Conservation (phyloP, 2,113 vertebrate genomes). For the Poicephalus gulielmi region DNA sequence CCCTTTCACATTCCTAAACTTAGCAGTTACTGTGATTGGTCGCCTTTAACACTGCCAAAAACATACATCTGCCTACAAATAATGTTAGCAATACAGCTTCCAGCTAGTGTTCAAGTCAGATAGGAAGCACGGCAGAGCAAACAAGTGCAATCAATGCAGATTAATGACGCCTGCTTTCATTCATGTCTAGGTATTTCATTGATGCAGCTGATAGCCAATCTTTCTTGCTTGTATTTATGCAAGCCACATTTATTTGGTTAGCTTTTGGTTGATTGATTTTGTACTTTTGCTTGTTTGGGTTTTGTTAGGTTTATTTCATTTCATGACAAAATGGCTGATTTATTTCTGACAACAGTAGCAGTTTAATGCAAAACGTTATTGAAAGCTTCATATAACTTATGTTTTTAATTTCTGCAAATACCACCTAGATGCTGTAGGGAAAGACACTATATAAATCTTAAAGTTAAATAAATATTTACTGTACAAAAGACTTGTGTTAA, state of each 20-base stretch:
- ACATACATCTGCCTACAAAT: constrained; percentile 28
- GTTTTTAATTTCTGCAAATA: constrained; percentile 71
- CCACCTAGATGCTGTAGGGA: constrained; percentile 55
- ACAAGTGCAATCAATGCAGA: constrained; percentile 64
- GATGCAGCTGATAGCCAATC: constrained; percentile 53
- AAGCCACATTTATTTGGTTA: constrained; percentile 62
- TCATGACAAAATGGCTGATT: constrained; percentile 68
- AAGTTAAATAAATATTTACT: constrained; percentile 67
- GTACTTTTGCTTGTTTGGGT: constrained; percentile 67
- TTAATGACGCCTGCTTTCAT: constrained; percentile 65
- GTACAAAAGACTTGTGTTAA: constrained; percentile 50
- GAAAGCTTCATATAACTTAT: constrained; percentile 70
- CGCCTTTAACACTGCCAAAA: not conserved
- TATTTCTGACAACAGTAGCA: constrained; percentile 65
- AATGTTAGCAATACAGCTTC: not conserved
- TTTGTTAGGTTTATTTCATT: constrained; percentile 70
- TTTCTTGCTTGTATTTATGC: constrained; percentile 61
- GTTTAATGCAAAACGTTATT: constrained; percentile 67
- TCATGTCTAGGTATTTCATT: constrained; percentile 63
- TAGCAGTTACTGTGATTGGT: not conserved
- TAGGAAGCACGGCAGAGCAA: constrained; percentile 3
- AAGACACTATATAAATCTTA: constrained; percentile 64
- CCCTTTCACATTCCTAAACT: constrained; percentile 50
- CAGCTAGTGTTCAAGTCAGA: constrained; percentile 32
- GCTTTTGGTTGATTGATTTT: constrained; percentile 68